Evolutionary conservation across 2,113 vertebrate species (phyloP).

Genomic region (Saccopteryx leptura): DNA sequence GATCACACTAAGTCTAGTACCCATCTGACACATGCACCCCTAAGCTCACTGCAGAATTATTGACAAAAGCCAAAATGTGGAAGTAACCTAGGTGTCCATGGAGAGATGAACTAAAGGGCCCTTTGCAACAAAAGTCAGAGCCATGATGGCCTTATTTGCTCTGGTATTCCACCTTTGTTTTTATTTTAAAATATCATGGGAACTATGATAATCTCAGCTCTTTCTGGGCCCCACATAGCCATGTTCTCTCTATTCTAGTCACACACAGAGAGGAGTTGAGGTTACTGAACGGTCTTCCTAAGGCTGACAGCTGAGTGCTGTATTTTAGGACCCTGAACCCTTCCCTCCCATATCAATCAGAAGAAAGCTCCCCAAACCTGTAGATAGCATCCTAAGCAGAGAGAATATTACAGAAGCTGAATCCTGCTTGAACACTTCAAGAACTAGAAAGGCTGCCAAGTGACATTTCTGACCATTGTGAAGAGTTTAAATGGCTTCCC

Average conservation of each 20-base stretch:
- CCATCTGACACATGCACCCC: not conserved
- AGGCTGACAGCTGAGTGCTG: not conserved
- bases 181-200: not conserved
- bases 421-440: not conserved
- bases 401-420: not conserved
- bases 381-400: not conserved
- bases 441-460: not conserved
- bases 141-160: not conserved
- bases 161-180: not conserved
- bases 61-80: not conserved
- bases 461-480: not conserved
- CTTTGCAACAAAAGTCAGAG: not conserved
- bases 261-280: not conserved
- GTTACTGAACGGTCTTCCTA: not conserved
- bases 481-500: not conserved
- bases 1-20: not conserved
- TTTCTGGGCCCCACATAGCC: not conserved
- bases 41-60: not conserved
- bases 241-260: not conserved
- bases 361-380: not conserved
- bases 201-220: not conserved
- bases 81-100: not conserved
- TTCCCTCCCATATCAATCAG: accelerated
- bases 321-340: not conserved
- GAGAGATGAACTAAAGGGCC: not conserved